Evolutionary conservation across 1,140 invertebrate genomes (phyloP).

Genomic region (Musca domestica): DNA sequence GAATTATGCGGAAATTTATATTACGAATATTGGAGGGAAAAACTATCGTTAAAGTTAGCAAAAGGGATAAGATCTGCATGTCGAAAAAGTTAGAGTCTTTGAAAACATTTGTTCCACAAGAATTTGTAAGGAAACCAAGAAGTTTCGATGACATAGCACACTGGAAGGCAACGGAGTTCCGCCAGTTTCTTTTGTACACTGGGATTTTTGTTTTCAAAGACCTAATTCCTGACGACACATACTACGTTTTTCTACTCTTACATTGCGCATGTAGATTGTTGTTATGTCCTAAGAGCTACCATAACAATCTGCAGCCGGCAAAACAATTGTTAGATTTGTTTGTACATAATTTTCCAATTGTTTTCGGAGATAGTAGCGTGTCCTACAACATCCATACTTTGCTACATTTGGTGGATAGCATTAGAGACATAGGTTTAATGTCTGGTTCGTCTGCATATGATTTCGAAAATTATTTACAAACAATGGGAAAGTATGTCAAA

Average conservation of each 20-base stretch:
- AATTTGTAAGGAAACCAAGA: conserved; percentile 24
- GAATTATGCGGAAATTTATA: conserved; percentile 30
- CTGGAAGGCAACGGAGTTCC: conserved; percentile 27
- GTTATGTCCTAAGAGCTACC: no score
- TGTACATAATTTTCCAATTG: conserved; percentile 23
- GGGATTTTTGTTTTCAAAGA: conserved; percentile 1
- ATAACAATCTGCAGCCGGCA: conserved; percentile 8
- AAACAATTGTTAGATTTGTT: conserved; percentile 14
- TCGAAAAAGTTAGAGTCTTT: conserved; percentile 23
- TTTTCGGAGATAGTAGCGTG: conserved; percentile 22
- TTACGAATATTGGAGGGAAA: conserved; percentile 16
- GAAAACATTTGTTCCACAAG: conserved; percentile 15
- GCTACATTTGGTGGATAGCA: conserved; percentile 11
- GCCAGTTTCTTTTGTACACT: conserved; percentile 26
- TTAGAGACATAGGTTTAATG: background rate
- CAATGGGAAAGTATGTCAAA: background rate
- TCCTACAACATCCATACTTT: conserved; percentile 21
- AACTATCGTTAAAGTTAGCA: conserved; percentile 7
- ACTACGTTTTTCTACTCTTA: no score
- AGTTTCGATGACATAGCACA: conserved; percentile 8
- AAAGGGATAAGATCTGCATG: background rate
- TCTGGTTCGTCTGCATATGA: background rate
- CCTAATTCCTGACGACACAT: no score
- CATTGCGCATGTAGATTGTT: no score
- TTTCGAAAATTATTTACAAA: conserved; percentile 26